Evolutionary conservation across 2,113 vertebrate genomes (phyloP), one percentile per base, ranked within the genome.

Genomic region (Sceloporus undulatus): DNA sequence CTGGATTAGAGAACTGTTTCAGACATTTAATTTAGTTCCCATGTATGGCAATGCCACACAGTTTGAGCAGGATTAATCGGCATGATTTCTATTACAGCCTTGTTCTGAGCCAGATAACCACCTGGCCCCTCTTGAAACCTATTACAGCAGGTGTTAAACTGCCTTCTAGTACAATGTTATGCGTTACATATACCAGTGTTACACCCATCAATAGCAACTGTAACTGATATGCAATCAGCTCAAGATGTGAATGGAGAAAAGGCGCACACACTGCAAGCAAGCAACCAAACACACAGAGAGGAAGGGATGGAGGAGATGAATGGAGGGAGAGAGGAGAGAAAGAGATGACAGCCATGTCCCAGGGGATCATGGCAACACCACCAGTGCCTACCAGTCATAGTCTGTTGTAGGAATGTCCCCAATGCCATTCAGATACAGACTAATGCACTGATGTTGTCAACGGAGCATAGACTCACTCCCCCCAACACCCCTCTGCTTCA

Each of bases 21-120:
- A 87, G 70, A 62, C 70, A 92, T 85, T n/a, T 94, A 96, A 97
- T 96, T 97, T 92, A 94, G 95, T 95, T 94, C 91, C 75, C 85
- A 90, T 94, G 79, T 85, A 87, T 27, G 86, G 68, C 77, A 93
- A 96, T 96, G 95, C 81, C 89, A 68, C 92, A 91, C 56, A 93
- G 85, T 29, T 93, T 93, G 90, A 96, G 90, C 89, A 95, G 86
- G 85, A 95, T 94, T 95, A 91, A 88, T 94, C 85, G 94, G 59
- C 93, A 77, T 54, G 84, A 93, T 92, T 93, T 94, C 88, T 91
- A 0, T 94, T 91, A 91, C 3, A 76, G 79, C 34, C 40, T 77
- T 77, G 38, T 95, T 92, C 89, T 76, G 75, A 91, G 89, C 87
- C 70, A 78, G 87, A 90, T 92, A 94, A 89, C 88, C 93, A 91